A percentile compares a stretch with the other conserved stretches of the same genome.
phyloP scores from a whole-genome alignment of 2,888 invertebrate genomes.

The Leptinotarsa tumamoca region DNA sequence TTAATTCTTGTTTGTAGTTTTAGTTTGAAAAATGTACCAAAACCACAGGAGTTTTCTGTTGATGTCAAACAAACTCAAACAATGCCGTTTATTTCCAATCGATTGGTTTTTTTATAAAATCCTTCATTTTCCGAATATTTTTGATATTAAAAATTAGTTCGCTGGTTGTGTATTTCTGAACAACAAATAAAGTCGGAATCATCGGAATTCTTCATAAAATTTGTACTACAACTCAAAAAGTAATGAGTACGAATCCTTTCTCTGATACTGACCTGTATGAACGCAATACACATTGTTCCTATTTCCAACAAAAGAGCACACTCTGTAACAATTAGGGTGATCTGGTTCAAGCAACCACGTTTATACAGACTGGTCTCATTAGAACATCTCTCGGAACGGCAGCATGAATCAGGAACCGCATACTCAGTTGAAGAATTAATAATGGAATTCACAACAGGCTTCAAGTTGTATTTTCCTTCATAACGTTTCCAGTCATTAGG shows the following conservation, averaged over 20 bases:
- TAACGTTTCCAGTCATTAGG: conserved; percentile 71
- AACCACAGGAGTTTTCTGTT: too few relatives aligned
- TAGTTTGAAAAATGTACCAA: too few relatives aligned
- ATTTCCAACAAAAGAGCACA: conserved; percentile 78
- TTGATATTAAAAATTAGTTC: too few relatives aligned
- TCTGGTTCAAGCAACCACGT: conserved; percentile 50
- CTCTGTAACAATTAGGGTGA: conserved; percentile 54
- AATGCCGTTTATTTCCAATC: too few relatives aligned
- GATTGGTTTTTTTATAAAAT: too few relatives aligned
- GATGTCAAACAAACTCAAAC: too few relatives aligned
- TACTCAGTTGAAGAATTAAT: conserved; percentile 14
- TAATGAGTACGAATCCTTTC: not conserved
- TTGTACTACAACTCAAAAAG: too few relatives aligned
- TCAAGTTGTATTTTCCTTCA: not conserved
- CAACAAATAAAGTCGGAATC: too few relatives aligned
- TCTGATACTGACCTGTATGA: conserved; percentile 75
- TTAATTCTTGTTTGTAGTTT: too few relatives aligned
- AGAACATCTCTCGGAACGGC: conserved; percentile 39
- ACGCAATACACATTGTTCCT: conserved; percentile 82
- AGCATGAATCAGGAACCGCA: conserved; percentile 51
- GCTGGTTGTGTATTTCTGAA: too few relatives aligned
- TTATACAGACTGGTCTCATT: conserved; percentile 34
- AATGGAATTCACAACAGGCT: not conserved
- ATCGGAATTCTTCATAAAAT: too few relatives aligned
- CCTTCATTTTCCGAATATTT: too few relatives aligned